Conservation (phyloP, 2,113 vertebrate genomes). For the Alethe diademata region DNA sequence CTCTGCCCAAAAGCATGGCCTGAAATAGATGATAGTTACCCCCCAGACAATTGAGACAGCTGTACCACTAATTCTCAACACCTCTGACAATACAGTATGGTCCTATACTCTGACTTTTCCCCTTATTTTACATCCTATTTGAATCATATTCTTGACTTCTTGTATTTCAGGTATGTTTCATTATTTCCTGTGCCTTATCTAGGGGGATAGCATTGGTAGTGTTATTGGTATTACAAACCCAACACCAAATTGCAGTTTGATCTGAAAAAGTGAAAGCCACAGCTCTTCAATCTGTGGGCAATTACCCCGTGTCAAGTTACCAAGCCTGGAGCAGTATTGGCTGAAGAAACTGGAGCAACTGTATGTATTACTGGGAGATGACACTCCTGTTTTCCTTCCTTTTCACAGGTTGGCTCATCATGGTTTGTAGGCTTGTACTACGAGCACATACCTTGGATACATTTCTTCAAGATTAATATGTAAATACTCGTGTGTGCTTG, state of each 20-base stretch:
- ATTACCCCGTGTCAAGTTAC: background rate
- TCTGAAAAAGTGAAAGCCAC: background rate
- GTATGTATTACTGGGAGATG: background rate
- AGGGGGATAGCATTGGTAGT: background rate
- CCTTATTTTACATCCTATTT: background rate
- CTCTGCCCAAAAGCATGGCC: background rate
- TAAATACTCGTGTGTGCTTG: background rate
- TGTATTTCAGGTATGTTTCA: background rate
- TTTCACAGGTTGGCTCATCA: background rate
- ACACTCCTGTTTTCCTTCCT: background rate
- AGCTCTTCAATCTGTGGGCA: background rate
- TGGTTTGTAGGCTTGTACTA: background rate
- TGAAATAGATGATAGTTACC: background rate
- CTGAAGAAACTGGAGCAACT: background rate
- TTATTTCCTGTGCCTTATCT: background rate
- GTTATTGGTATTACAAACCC: background rate
- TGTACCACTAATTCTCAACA: background rate
- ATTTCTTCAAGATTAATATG: background rate
- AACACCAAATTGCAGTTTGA: background rate
- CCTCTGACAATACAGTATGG: background rate
- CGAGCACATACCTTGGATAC: background rate
- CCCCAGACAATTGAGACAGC: background rate
- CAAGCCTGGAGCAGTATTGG: background rate
- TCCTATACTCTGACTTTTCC: background rate
- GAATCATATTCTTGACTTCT: background rate